phyloP scores from a whole-genome alignment of 2,113 vertebrate species.

The Oriolus oriolus region DNA sequence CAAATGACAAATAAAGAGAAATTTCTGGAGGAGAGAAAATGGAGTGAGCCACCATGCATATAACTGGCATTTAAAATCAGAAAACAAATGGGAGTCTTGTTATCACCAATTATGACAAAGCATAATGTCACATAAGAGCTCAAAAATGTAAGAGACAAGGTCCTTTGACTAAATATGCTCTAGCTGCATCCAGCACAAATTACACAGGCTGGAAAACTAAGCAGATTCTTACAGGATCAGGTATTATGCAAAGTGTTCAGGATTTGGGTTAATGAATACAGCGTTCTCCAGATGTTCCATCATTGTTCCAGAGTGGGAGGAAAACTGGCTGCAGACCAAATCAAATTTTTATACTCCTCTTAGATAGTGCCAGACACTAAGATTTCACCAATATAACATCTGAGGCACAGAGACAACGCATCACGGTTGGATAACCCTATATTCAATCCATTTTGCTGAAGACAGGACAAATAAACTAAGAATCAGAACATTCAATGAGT shows the following conservation, averaged over 20 bases:
- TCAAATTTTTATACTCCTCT: slow-evolving; percentile 52
- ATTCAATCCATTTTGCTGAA: slow-evolving; percentile 53
- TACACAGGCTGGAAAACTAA: slow-evolving; percentile 8
- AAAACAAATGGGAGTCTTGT: slow-evolving; percentile 18
- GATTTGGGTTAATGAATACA: slow-evolving; percentile 43
- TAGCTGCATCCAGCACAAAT: background rate
- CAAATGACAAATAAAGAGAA: slow-evolving; percentile 25
- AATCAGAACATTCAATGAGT: slow-evolving; percentile 49
- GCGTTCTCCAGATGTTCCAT: slow-evolving; percentile 51
- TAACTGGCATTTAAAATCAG: slow-evolving; percentile 22
- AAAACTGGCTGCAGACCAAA: slow-evolving; percentile 60
- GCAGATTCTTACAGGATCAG: slow-evolving; percentile 26
- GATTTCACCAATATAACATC: slow-evolving; percentile 52
- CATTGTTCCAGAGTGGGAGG: slow-evolving; percentile 51
- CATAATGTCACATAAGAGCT: background rate
- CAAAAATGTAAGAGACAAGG: background rate
- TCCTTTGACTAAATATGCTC: background rate
- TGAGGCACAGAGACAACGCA: slow-evolving; percentile 30
- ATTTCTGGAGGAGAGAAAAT: slow-evolving; percentile 4
- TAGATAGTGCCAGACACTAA: slow-evolving; percentile 59
- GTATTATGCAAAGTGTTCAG: slow-evolving; percentile 20
- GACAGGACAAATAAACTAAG: slow-evolving; percentile 55
- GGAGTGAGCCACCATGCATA: background rate
- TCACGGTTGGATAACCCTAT: slow-evolving; percentile 32
- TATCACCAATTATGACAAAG: slow-evolving; percentile 20